These are phyloP conservation scores for Sarotherodon lohbergeri DNA, from an alignment of 2,113 vertebrate genomes.

Conservation along the genomic window DNA sequence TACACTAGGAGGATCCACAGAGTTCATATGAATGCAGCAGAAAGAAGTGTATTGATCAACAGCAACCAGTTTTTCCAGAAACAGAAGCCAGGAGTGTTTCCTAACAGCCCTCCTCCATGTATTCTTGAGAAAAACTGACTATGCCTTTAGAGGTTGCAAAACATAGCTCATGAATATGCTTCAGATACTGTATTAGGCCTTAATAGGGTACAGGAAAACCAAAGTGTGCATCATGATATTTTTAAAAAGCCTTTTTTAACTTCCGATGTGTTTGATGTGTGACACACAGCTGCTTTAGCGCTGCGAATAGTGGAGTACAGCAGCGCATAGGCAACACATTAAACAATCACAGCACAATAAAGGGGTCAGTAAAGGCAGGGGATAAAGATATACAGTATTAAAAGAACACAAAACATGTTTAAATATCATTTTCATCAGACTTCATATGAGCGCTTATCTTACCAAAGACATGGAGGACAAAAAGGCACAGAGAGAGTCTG, in stretches of 20 bases:
- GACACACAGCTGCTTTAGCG: neutral
- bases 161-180: neutral
- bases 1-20: neutral
- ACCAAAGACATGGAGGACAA: conserved; percentile 43
- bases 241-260: neutral
- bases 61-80: conserved; percentile 73
- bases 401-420: neutral
- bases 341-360: neutral
- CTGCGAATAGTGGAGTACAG: neutral
- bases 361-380: neutral
- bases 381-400: neutral
- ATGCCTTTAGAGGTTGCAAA: neutral
- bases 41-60: conserved; percentile 24
- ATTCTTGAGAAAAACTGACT: neutral
- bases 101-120: neutral
- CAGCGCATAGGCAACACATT: neutral
- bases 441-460: neutral
- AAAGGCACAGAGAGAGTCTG: conserved; percentile 26
- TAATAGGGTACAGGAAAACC: neutral
- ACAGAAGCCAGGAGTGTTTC: conserved; percentile 50
- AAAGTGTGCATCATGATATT: neutral
- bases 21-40: conserved; percentile 12
- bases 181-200: accelerated
- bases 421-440: neutral
- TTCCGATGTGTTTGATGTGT: neutral